phyloP scores from a whole-genome alignment of 2,113 vertebrate species.

The Cygnus buccinator region DNA sequence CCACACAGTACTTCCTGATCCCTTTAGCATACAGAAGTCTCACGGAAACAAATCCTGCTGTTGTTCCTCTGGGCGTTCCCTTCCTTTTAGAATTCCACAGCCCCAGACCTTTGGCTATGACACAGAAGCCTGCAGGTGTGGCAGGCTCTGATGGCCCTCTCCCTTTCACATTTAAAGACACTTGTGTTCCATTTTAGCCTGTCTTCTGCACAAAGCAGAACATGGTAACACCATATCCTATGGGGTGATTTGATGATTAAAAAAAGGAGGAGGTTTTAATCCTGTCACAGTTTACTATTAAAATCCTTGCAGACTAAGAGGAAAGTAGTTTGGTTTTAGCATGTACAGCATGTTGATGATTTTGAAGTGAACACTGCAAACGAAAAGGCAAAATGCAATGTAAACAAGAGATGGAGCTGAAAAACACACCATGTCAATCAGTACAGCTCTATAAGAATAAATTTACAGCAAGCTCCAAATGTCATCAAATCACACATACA shows the following conservation, averaged over 20 bases:
- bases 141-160: neutral
- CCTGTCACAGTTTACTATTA: neutral
- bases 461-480: neutral
- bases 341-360: neutral
- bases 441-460: neutral
- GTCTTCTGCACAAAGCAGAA: neutral
- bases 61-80: neutral
- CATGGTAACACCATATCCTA: neutral
- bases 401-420: neutral
- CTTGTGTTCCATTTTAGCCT: neutral
- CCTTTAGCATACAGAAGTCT: neutral
- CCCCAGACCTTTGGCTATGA: neutral
- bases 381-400: neutral
- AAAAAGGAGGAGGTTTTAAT: neutral
- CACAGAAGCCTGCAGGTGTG: neutral
- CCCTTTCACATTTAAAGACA: neutral
- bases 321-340: neutral
- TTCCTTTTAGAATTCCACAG: neutral
- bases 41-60: rapidly evolving
- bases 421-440: neutral
- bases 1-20: neutral
- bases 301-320: neutral
- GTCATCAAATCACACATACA: neutral
- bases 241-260: neutral
- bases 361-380: neutral